Base-by-base conservation (phyloP, 2,113 vertebrate genomes). In the Gasterosteus aculeatus region DNA sequence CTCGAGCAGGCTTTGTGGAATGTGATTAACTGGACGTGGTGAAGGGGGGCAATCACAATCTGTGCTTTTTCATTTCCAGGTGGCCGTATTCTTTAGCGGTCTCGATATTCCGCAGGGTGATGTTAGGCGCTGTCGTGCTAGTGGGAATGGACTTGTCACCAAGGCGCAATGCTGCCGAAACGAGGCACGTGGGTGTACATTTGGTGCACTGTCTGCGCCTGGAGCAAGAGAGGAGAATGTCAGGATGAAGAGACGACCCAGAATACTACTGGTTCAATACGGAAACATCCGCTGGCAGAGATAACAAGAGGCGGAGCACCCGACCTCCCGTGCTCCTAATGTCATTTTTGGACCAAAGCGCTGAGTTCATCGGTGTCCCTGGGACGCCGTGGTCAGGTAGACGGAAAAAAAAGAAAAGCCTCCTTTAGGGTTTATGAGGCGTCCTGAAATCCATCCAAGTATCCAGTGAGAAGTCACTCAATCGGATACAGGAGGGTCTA, bases 121-220 rank as follows among this genome's bases (percentile, higher is more conserved):
- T 70, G 76, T 87, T 86, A 75, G 72, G 65, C 81, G 80, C 79
- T 79, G 75, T 82, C 82, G 83, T 78, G 87, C 87, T 87, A 69
- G 66, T 84, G 87, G 87, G 85, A 89, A 85, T 69, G 84, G 84
- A 85, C 78, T 86, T 85, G 89, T 91, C 91, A 91, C 89, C 84
- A 88, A 83, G 77, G 82, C 35, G 90, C 82, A 88, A 67, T 85
- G 84, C 77, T 87, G 85, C 73, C 85, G 80, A 91, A 87, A 84
- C 85, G 80, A 87, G 88, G 81, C 89, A 91, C 84, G 90, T 91
- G 90, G 88, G 90, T 89, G 89, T 87, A 75, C 75, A 81, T 84
- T 85, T 88, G 84, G 75, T 91, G 85, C 75, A 68, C 22, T 86
- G 81, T 87, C 80, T 82, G 84, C 7, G 80, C 90, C 86, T 86